These are phyloP conservation scores for Tapera naevia DNA, from an alignment of 2,797 vertebrate species.

Conservation along the genomic window DNA sequence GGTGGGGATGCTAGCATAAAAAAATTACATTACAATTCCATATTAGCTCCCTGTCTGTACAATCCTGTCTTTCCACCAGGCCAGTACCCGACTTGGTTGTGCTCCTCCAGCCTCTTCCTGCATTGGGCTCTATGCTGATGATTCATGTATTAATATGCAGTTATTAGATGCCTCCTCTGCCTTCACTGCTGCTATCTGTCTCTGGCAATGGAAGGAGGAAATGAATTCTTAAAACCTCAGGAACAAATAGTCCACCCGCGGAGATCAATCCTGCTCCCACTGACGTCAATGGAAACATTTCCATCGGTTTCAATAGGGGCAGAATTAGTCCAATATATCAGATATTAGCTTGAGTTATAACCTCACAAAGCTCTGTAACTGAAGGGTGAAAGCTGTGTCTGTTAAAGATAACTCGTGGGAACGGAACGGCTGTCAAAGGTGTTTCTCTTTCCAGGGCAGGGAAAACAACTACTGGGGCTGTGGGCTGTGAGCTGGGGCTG, in stretches of 20 bases:
- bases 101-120: not conserved
- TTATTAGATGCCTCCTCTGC: not conserved
- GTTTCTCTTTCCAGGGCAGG: not conserved
- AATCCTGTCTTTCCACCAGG: not conserved
- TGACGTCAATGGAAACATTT: not conserved
- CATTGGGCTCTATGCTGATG: not conserved
- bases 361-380: rapidly evolving
- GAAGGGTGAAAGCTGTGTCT: not conserved
- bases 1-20: not conserved
- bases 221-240: conserved; percentile 18
- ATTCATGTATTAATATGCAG: not conserved
- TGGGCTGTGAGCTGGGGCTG: not conserved
- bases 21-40: not conserved
- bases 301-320: not conserved
- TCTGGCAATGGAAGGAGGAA: conserved; percentile 7
- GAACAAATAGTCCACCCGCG: not conserved
- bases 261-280: not conserved
- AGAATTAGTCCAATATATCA: not conserved
- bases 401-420: not conserved
- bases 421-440: not conserved
- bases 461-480: not conserved
- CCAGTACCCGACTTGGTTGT: rapidly evolving
- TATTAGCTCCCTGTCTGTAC: not conserved
- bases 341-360: not conserved
- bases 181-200: not conserved